These are phyloP conservation scores for Drosophila navojoa DNA, from an alignment of 1,140 invertebrate species.

Conservation along the genomic window DNA sequence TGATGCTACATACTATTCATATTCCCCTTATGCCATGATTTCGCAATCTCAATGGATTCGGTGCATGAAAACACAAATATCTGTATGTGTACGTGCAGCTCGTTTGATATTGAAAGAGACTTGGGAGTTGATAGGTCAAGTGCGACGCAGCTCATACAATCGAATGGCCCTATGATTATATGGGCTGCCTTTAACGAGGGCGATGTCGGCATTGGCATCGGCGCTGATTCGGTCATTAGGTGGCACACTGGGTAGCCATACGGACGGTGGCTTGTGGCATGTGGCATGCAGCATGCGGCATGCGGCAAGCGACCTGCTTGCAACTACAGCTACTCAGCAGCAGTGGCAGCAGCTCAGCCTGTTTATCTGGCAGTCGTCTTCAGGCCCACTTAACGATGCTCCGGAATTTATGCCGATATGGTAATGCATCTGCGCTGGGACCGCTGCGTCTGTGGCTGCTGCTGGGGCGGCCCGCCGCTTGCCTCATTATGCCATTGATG, in stretches of 20 bases:
- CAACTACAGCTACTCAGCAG: conserved; percentile 20
- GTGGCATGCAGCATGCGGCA: conserved; percentile 31
- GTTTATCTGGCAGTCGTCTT: conserved; percentile 53
- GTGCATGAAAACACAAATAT: no score
- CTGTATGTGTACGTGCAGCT: background rate
- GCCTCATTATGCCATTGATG: conserved; percentile 83
- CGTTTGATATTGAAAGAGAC: conserved; percentile 3
- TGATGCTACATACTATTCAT: no score
- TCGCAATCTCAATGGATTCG: no score
- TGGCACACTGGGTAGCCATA: conserved; percentile 49
- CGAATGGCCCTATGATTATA: conserved; percentile 4
- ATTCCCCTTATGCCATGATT: no score
- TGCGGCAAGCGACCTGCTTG: conserved; percentile 45
- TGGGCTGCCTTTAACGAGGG: conserved; percentile 51
- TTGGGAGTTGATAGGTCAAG: conserved; percentile 20
- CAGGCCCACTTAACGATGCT: conserved; percentile 79
- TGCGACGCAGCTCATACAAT: background rate
- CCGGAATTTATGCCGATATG: conserved; percentile 83
- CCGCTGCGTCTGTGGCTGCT: conserved; percentile 38
- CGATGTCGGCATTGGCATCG: conserved; percentile 51
- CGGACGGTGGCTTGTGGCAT: conserved; percentile 27
- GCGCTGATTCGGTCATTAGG: conserved; percentile 73
- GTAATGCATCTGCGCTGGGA: conserved; percentile 72
- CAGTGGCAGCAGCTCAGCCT: conserved; percentile 34
- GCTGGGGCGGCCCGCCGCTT: conserved; percentile 51